Base-by-base conservation (phyloP, 2,888 invertebrate species). In the Diarsia dahlii region DNA sequence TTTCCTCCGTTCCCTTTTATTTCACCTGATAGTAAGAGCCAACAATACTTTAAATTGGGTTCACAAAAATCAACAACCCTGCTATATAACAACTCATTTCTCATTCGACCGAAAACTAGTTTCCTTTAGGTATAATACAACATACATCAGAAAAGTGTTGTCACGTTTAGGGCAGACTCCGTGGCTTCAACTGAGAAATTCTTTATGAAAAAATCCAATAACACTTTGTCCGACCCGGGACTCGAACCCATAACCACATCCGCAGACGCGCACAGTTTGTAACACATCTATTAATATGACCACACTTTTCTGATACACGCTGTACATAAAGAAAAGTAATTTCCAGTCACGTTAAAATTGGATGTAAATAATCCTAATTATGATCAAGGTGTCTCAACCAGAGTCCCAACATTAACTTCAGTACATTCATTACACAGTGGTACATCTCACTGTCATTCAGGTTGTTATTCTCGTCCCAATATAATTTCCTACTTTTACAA, bases 361-460 rank as follows among this genome's bases (percentile, higher is more conserved):
- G 78, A 88, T 85, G 84, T 70, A 48, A 81, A 81, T 79, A 71
- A 81, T 58, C 62, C 74, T 70, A 90, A 88, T 92, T 95, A 88
- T 96, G 96, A 91, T 95, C 95, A 81, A 94, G 91, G 92, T 96
- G 96, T 87, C 97, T 92, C 84, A 97, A 92, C 96, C 96, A 96
- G 80, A 97, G 91, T 76, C 96, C 96, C 81, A 96, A 88, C 90
- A 97, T 89, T 87, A 96, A 90, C 88, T 96, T 96, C 80, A 96
- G 82, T 74, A 95, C 91, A 84, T 95, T 92, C 89, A 95, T 91
- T 78, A 96, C 80, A 89, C 95, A 95, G 75, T 86, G 92, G 82
- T 92, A 95, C 95, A 95, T 95, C 90, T 95, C 96, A 63, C 89
- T 91, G 28, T 95, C 94, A 60, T 91, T 92, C 72, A 91, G 80